Evolutionary conservation across 1,140 invertebrate species (phyloP), one percentile per base, ranked within the genome.

Genomic region (Macrotrachela quadricornifera): DNA sequence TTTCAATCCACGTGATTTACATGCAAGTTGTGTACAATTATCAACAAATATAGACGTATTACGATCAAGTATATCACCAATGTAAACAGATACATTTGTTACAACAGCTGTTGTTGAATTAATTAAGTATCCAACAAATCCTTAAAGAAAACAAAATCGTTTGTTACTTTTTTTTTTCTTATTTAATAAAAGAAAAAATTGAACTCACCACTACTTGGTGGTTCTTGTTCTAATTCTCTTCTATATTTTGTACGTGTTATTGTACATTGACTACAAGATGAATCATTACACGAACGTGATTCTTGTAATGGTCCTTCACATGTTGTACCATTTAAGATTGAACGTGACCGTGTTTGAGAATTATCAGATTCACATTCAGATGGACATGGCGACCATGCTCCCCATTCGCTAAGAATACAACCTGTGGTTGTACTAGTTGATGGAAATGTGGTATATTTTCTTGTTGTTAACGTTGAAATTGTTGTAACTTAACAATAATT

Each of bases 11-110:
- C 14, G 14, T 30, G 16, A n/a, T 13, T 40, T 42, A 47, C 51
- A 53, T 6, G 36, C 38, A 16, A 53, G 30, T 47, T 47, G 21
- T 11, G 51, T 47, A 11, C 51, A 53, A n/a, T 36, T 14, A 53
- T 53, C 51, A 16, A 18, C 39, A 36, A 13, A 38, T 21, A 53
- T 37, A 21, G 15, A 30, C 6, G 51, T 17, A 17, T 38, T 36
- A 21, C 37, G 13, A 30, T 44, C 13, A 40, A 53, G 9, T 11
- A 10, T 47, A 16, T 53, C 51, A 40, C 30, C 45, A 16, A 53
- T 40, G 11, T 47, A 10, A 41, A 53, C 30, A 16, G 38, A 11
- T 1, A 15, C 38, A 18, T 38, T 6, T 16, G 36, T 16, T 16
- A 41, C 38, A 43, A 16, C 15, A 40, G 17, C 15, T 40, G 42